Evolutionary conservation across 2,888 invertebrate genomes (phyloP).

Genomic region (Ischnura elegans): DNA sequence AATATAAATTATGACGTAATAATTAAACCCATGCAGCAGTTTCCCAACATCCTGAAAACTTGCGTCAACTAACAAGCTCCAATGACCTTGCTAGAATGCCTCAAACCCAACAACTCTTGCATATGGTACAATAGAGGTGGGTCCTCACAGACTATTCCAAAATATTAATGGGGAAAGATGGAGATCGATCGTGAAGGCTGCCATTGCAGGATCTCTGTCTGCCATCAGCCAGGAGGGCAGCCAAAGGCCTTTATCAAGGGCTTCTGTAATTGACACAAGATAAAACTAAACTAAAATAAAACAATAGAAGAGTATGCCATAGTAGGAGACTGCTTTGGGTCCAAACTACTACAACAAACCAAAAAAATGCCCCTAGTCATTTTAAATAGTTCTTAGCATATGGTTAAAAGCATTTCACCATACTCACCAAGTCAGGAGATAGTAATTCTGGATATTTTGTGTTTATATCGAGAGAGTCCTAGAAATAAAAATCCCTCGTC

Average conservation of each 20-base stretch:
- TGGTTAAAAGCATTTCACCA: conserved; percentile 64
- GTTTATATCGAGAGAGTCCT: conserved; percentile 61
- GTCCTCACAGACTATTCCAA: conserved; percentile 36
- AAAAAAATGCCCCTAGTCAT: conserved; percentile 50
- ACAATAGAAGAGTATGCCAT: conserved; percentile 53
- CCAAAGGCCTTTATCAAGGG: conserved; percentile 60
- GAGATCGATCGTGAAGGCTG: conserved; percentile 23
- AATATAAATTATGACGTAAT: conserved; percentile 15
- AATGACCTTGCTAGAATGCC: conserved; percentile 62
- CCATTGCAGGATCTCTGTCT: conserved; percentile 61
- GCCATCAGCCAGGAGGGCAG: conserved; percentile 62
- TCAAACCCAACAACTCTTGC: conserved; percentile 61
- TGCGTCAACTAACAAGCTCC: conserved; percentile 65
- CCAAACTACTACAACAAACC: conserved; percentile 49
- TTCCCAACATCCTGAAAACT: conserved; percentile 56
- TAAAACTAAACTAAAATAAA: conserved; percentile 65
- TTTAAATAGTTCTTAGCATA: conserved; percentile 59
- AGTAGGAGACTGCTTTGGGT: conserved; percentile 67
- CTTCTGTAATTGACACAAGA: conserved; percentile 59
- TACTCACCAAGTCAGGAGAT: conserved; percentile 66
- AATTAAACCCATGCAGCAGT: conserved; percentile 66
- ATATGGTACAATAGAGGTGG: conserved; percentile 57
- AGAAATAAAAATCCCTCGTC: conserved; percentile 63
- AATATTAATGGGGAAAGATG: conserved; percentile 34
- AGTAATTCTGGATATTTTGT: conserved; percentile 67